Evolutionary conservation across 2,888 invertebrate genomes (phyloP), one percentile per base, ranked within the genome.

Genomic region (Megamerina dolium): DNA sequence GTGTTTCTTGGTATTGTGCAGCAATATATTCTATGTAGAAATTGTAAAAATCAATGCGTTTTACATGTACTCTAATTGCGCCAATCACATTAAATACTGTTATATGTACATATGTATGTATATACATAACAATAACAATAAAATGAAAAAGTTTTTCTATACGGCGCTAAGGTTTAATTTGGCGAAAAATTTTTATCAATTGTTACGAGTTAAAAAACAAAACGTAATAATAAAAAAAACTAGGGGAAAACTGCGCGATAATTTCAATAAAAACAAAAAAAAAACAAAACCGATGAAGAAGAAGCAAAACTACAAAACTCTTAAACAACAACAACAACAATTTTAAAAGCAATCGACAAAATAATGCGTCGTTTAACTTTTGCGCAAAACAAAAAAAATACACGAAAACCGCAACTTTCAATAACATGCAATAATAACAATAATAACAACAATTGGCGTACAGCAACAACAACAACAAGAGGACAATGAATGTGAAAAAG

Each of bases 1-100:
- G n/a, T n/a, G n/a, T n/a, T n/a, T n/a, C n/a, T n/a, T n/a, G n/a
- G n/a, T n/a, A n/a, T n/a, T n/a, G n/a, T n/a, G n/a, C n/a, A n/a
- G n/a, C n/a, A n/a, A n/a, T n/a, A n/a, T n/a, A n/a, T n/a, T n/a
- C n/a, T n/a, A n/a, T n/a, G n/a, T n/a, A n/a, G n/a, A n/a, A n/a
- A n/a, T n/a, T n/a, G n/a, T n/a, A n/a, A n/a, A 35, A 48, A 38
- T 21, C 18, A 42, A 42, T 42, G 42, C 42, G 42, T 42, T n/a
- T 41, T 29, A 14, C 18, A 14, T 23, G 20, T 21, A 13, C 23
- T 26, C 27, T 26, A 37, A 26, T 37, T 37, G 26, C 37, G 27
- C 37, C 16, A 37, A 37, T 37, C 27, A 27, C 37, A 37, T 37
- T 37, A 37, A 37, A 37, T 37, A 23, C 37, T 26, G 26, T 37